A percentile compares a stretch with the other conserved stretches of the same genome.
These are phyloP conservation scores for Polylopha cassiicola DNA, from an alignment of 2,888 invertebrate species.

Conservation along the genomic window DNA sequence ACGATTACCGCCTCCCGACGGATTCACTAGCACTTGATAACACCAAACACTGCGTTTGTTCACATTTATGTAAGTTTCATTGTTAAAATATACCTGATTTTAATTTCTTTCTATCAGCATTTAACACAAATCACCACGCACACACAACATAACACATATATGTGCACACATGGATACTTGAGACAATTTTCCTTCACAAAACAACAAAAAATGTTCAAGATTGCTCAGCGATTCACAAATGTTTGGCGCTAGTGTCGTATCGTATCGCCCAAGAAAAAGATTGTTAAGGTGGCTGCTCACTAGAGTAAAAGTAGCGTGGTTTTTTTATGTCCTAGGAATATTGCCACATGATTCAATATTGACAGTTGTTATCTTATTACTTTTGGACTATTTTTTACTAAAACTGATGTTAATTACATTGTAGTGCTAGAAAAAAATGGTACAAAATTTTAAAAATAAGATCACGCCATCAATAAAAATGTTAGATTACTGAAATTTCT, in stretches of 20 bases:
- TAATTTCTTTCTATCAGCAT: constrained; percentile 75
- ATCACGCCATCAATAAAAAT: too few species aligned
- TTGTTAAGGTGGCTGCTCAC: constrained; percentile 19
- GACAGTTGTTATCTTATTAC: too few species aligned
- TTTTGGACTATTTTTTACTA: too few species aligned
- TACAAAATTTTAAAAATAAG: too few species aligned
- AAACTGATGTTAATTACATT: too few species aligned
- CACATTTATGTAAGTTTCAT: constrained; percentile 74
- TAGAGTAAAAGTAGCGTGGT: constrained; percentile 10
- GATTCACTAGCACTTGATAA: constrained; percentile 73
- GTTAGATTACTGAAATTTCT: too few species aligned
- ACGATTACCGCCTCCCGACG: constrained; percentile 76
- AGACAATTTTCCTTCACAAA: constrained; percentile 26
- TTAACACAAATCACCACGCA: constrained; percentile 78
- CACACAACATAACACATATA: constrained; percentile 75
- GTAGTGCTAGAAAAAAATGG: too few species aligned
- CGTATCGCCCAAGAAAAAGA: constrained; percentile 21
- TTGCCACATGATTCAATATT: too few species aligned
- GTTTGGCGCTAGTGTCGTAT: constrained; percentile 27
- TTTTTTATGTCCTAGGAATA: background rate
- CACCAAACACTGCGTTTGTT: constrained; percentile 70
- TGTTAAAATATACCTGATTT: constrained; percentile 69
- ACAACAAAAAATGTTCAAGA: constrained; percentile 26
- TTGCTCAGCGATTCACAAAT: constrained; percentile 24
- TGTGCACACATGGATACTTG: constrained; percentile 47